A percentile compares a stretch with the other conserved stretches of the same genome.
These are phyloP conservation scores for Bufotes viridis DNA, from an alignment of 2,797 vertebrate genomes.

Conservation along the genomic window DNA sequence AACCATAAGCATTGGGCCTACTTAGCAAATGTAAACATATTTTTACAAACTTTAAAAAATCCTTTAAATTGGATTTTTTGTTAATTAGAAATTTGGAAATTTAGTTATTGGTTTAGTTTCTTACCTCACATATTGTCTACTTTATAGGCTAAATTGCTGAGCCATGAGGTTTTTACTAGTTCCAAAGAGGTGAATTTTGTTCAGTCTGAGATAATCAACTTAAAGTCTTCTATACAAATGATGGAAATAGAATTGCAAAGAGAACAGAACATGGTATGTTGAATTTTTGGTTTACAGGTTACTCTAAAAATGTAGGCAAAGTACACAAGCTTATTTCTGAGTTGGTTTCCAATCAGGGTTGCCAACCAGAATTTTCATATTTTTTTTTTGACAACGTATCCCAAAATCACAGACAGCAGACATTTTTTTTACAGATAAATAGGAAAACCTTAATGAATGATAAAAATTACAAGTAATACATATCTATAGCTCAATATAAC, in stretches of 20 bases:
- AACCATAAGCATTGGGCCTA: background rate
- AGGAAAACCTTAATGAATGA: too few species aligned
- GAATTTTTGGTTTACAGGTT: background rate
- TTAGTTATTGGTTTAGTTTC: background rate
- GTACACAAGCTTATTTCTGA: too few species aligned
- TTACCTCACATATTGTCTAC: background rate
- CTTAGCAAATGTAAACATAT: background rate
- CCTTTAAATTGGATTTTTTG: background rate
- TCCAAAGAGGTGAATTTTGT: constrained; percentile 65
- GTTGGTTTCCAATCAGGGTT: too few species aligned
- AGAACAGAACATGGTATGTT: constrained; percentile 57
- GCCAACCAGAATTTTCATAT: too few species aligned
- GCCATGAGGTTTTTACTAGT: background rate
- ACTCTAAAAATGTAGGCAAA: background rate
- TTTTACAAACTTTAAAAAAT: background rate
- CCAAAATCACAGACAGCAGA: too few species aligned
- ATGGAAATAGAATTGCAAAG: constrained; percentile 70
- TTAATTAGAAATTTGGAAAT: background rate
- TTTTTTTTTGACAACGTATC: too few species aligned
- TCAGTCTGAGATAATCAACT: constrained; percentile 65
- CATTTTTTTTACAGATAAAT: too few species aligned
- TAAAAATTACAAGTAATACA: too few species aligned
- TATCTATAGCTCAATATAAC: too few species aligned
- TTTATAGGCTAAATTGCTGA: background rate
- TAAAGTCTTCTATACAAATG: constrained; percentile 61